Conservation (phyloP, 2,888 invertebrate species). For the Megamerina dolium region DNA sequence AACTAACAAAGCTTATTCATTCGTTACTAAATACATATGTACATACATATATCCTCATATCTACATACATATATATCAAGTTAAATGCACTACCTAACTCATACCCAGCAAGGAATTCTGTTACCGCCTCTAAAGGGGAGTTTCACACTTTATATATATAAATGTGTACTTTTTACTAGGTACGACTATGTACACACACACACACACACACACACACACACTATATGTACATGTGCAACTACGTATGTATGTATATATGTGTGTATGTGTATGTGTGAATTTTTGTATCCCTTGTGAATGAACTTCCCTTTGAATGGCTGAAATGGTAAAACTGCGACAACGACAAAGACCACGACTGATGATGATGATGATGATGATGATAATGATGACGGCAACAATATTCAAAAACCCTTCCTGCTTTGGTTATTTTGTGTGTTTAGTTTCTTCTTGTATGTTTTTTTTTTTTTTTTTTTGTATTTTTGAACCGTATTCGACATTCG, state of each 20-base stretch:
- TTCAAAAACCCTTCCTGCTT: conserved; percentile 19
- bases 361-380: conserved; percentile 7
- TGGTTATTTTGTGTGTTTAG: neutral
- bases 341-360: conserved; percentile 6
- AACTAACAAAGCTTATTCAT: conserved; percentile 1
- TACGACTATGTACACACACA: neutral
- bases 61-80: too few species aligned
- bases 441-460: too few species aligned
- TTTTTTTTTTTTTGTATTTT: too few species aligned
- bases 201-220: neutral
- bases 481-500: conserved; percentile 21
- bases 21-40: neutral
- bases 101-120: too few species aligned
- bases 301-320: conserved; percentile 4
- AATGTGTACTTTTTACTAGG: too few species aligned
- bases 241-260: neutral
- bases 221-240: neutral
- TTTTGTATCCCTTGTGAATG: neutral
- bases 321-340: conserved; percentile 9
- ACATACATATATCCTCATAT: too few species aligned
- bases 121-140: too few species aligned
- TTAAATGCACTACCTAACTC: too few species aligned
- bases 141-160: too few species aligned
- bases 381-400: too few species aligned
- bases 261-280: conserved; percentile 1